phyloP scores from a whole-genome alignment of 2,113 vertebrate genomes.

The Anthoscopus minutus region DNA sequence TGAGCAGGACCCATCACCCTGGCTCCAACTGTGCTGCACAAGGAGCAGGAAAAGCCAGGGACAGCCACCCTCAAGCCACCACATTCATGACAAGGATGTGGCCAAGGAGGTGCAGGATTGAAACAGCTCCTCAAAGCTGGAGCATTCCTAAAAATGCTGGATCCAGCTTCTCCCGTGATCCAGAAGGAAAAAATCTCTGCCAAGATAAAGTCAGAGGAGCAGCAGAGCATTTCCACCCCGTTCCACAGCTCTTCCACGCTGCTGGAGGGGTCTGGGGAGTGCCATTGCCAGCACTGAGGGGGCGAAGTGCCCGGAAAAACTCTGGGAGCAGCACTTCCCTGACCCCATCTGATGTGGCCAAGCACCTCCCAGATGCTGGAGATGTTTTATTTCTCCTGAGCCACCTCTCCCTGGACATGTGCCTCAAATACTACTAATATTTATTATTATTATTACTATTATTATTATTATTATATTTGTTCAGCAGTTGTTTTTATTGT shows the following conservation, averaged over 20 bases:
- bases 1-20: not conserved
- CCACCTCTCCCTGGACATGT: too few relatives aligned
- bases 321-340: not conserved
- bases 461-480: too few relatives aligned
- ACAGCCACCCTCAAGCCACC: not conserved
- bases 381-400: not conserved
- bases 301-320: not conserved
- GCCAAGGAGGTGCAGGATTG: not conserved
- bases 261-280: not conserved
- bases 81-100: fast-evolving
- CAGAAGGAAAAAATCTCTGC: not conserved
- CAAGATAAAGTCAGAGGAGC: not conserved
- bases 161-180: not conserved
- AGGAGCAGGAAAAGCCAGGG: not conserved
- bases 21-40: not conserved
- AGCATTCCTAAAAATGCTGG: not conserved
- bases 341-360: not conserved
- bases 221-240: not conserved
- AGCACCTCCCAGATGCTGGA: not conserved
- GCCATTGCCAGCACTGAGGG: fast-evolving
- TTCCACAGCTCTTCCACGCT: not conserved
- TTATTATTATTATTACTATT: too few relatives aligned
- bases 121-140: not conserved
- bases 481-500: too few relatives aligned
- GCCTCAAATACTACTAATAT: too few relatives aligned